Percentiles rank a stretch among this genome's conserved stretches.
phyloP scores from a whole-genome alignment of 2,888 invertebrate species.

The Siphlonurus alternatus region DNA sequence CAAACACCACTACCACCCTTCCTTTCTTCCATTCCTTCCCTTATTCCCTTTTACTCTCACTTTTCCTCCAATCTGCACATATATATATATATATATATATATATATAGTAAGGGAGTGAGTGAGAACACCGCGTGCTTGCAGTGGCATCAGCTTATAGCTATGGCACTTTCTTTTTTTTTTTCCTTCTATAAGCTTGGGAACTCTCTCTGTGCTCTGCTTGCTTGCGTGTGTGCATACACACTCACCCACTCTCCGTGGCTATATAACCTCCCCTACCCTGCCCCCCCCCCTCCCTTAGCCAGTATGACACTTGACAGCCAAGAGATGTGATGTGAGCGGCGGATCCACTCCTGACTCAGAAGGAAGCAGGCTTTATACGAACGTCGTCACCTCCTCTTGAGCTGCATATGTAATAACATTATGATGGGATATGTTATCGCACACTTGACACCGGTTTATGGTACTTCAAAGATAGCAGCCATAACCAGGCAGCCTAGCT shows the following conservation, averaged over 20 bases:
- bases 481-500: not conserved
- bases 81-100: too few species aligned
- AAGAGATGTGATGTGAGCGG: too few species aligned
- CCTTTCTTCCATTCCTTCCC: too few species aligned
- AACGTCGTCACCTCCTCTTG: not conserved
- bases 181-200: too few species aligned
- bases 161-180: too few species aligned
- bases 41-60: too few species aligned
- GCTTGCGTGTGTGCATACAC: not conserved
- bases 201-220: not conserved
- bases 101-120: too few species aligned
- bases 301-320: not conserved
- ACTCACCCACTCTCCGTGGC: not conserved
- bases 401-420: not conserved
- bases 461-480: not conserved
- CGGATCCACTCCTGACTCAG: too few species aligned
- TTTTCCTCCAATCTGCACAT: too few species aligned
- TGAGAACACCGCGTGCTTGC: too few species aligned
- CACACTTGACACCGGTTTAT: not conserved
- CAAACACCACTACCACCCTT: not conserved
- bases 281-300: not conserved
- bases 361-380: not conserved
- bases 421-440: not conserved
- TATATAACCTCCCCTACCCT: not conserved
- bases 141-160: too few species aligned